Evolutionary conservation across 2,113 vertebrate species (phyloP).

Genomic region (Chiloscyllium plagiosum): DNA sequence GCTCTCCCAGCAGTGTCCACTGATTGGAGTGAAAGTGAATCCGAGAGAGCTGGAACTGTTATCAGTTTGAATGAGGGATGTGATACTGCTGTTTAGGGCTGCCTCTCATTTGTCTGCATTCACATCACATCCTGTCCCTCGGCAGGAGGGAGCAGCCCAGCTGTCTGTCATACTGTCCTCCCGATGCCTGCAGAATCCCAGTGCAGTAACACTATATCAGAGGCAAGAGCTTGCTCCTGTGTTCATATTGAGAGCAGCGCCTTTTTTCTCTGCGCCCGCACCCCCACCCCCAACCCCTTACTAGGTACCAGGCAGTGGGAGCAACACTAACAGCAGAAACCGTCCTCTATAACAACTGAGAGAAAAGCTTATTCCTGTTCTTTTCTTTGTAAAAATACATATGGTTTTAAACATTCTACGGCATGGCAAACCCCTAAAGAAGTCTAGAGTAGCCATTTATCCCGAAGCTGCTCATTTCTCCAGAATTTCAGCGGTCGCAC

Average conservation of each 20-base stretch:
- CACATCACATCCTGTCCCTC: conserved; percentile 34
- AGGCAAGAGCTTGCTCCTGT: conserved; percentile 16
- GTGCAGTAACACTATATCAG: conserved; percentile 23
- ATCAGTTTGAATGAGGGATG: conserved; percentile 33
- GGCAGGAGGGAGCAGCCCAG: conserved; percentile 2
- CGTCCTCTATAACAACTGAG: background rate
- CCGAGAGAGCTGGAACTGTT: background rate
- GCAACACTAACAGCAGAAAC: background rate
- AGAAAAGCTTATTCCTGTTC: background rate
- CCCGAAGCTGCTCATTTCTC: background rate
- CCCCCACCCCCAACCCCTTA: too few relatives aligned
- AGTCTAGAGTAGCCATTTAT: background rate
- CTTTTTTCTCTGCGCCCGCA: too few relatives aligned
- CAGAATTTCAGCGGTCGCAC: background rate
- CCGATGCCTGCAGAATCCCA: conserved; percentile 27
- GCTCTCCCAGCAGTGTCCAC: background rate
- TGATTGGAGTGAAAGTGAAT: conserved; percentile 22
- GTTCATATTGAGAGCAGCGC: background rate
- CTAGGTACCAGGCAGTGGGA: background rate
- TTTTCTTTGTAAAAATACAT: background rate
- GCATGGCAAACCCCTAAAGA: background rate
- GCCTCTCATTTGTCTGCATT: conserved; percentile 33
- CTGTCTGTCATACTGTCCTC: conserved; percentile 22
- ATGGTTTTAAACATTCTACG: background rate
- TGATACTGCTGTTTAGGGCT: conserved; percentile 23